Conservation (phyloP, 2,888 invertebrate genomes). For the Coelogynopora nodosa region DNA sequence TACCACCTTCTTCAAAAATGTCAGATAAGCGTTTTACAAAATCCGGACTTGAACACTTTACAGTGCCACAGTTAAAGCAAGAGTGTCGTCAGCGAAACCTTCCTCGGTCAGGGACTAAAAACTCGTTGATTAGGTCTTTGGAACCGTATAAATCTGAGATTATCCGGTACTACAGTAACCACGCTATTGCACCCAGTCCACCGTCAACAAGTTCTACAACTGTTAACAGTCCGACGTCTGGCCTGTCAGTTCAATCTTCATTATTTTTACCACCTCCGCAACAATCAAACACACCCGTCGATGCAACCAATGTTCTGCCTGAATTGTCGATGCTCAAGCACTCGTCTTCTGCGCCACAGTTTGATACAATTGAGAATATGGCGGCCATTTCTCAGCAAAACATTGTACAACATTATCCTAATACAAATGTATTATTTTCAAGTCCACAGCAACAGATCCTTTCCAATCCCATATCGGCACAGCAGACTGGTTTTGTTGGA, state of each 20-base stretch:
- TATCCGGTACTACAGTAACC: background rate
- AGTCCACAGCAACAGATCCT: background rate
- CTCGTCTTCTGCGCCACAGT: constrained; percentile 12
- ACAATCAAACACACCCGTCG: background rate
- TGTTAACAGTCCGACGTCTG: background rate
- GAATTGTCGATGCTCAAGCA: background rate
- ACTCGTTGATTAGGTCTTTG: background rate
- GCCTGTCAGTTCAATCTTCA: background rate
- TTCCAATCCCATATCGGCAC: background rate
- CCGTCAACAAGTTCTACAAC: background rate
- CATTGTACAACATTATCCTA: background rate
- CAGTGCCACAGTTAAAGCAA: background rate
- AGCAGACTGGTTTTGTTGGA: background rate
- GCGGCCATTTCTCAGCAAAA: background rate
- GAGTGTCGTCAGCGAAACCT: constrained; percentile 24
- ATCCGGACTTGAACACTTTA: background rate
- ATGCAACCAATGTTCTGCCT: background rate
- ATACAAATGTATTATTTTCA: background rate
- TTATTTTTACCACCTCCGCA: background rate
- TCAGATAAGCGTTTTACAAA: background rate
- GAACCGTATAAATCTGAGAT: constrained; percentile 24
- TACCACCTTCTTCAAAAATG: background rate
- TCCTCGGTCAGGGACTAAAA: background rate
- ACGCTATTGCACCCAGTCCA: background rate
- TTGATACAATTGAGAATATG: background rate